Evolutionary conservation across 2,113 vertebrate species (phyloP).

Genomic region (Corythaeola cristata): DNA sequence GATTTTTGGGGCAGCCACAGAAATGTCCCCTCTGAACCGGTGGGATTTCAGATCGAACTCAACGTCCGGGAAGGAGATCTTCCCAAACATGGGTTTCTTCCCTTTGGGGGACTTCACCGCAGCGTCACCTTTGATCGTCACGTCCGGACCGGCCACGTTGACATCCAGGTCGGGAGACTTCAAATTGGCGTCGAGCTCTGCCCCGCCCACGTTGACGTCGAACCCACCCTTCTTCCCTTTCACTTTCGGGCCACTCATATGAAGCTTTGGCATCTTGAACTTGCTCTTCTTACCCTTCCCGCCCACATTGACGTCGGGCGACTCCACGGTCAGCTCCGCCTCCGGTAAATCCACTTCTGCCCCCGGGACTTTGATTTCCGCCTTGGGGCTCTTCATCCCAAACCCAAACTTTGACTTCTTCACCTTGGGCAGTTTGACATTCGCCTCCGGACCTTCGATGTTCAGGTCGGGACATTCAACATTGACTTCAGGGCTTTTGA

Average conservation of each 20-base stretch:
- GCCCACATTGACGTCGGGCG: constrained; percentile 72
- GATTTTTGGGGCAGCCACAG: constrained; percentile 51
- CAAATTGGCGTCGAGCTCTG: constrained; percentile 65
- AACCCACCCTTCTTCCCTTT: constrained; percentile 83
- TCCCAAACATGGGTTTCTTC: constrained; percentile 89
- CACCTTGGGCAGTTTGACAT: constrained; percentile 74
- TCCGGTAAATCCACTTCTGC: constrained; percentile 67
- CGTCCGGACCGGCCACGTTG: constrained; percentile 30
- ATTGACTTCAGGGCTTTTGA: constrained; percentile 61
- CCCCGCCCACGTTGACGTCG: constrained; percentile 70
- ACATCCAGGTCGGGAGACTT: constrained; percentile 71
- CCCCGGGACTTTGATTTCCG: constrained; percentile 58
- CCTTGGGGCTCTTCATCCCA: constrained; percentile 77
- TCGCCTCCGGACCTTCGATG: constrained; percentile 39
- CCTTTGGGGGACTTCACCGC: constrained; percentile 76
- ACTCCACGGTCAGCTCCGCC: constrained; percentile 76
- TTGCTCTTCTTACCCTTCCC: constrained; percentile 89
- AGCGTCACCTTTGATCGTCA: constrained; percentile 67
- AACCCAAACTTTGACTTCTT: constrained; percentile 82
- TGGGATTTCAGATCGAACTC: constrained; percentile 92
- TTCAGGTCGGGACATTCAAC: constrained; percentile 66
- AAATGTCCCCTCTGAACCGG: constrained; percentile 77
- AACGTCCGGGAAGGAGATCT: constrained; percentile 89
- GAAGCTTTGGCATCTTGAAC: constrained; percentile 88
- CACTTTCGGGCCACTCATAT: constrained; percentile 82